These are phyloP conservation scores for Hylomyscus alleni DNA, from an alignment of 2,797 vertebrate genomes.

Conservation along the genomic window DNA sequence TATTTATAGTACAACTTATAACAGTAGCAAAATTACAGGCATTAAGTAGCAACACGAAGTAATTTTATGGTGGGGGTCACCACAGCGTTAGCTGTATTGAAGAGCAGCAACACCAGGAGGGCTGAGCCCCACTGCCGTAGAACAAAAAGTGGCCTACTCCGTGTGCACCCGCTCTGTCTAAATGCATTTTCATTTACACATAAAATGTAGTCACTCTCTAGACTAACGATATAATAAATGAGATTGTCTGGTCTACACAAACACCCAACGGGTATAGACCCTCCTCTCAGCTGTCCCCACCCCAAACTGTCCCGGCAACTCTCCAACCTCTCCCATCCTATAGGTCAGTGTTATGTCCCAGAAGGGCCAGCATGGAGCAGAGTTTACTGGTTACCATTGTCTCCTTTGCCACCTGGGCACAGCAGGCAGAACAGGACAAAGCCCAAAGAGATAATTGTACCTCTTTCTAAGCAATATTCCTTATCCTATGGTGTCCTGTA, in stretches of 20 bases:
- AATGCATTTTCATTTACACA: background rate
- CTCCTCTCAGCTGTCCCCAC: background rate
- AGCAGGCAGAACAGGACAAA: background rate
- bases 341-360: background rate
- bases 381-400: rapidly evolving
- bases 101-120: background rate
- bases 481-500: background rate
- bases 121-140: background rate
- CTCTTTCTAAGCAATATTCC: background rate
- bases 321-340: background rate
- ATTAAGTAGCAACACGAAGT: background rate
- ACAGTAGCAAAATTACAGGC: background rate
- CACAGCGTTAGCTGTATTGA: too few relatives aligned
- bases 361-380: background rate
- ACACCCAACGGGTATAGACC: background rate
- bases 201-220: slow-evolving; percentile 12
- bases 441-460: background rate
- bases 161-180: background rate
- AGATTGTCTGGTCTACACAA: background rate
- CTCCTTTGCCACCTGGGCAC: background rate
- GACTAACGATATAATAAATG: background rate
- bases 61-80: background rate
- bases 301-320: background rate
- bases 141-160: background rate
- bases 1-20: background rate